These are phyloP conservation scores for Drosophila antonietae DNA, from an alignment of 2,888 invertebrate genomes.

Conservation along the genomic window DNA sequence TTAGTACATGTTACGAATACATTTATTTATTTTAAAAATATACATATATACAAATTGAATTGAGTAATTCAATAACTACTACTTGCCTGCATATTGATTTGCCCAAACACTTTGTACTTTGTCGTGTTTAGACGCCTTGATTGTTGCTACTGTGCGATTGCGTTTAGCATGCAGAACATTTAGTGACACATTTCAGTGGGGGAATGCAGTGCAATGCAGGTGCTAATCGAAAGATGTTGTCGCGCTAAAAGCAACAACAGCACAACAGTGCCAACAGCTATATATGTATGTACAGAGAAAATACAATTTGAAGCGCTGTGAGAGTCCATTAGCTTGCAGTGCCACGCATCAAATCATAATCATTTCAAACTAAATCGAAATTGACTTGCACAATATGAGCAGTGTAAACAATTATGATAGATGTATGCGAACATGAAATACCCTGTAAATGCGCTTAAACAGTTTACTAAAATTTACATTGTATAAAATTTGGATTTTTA, in stretches of 20 bases:
- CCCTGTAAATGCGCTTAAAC: not conserved
- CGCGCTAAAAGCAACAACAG: slow-evolving; percentile 6
- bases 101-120: not conserved
- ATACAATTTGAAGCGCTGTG: slow-evolving; percentile 33
- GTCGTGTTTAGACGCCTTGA: slow-evolving; percentile 1
- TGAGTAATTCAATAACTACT: not conserved
- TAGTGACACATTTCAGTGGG: slow-evolving; percentile 63
- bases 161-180: slow-evolving; percentile 51
- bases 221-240: slow-evolving; percentile 67
- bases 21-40: too few species aligned
- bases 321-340: slow-evolving; percentile 37
- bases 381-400: slow-evolving; percentile 58
- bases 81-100: not conserved
- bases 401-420: not conserved
- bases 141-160: slow-evolving; percentile 17
- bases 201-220: slow-evolving; percentile 58
- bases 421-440: not conserved
- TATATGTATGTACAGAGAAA: slow-evolving; percentile 6
- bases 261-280: slow-evolving; percentile 8
- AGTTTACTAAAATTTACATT: not conserved
- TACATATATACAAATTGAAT: too few species aligned
- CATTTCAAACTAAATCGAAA: slow-evolving; percentile 60
- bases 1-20: too few species aligned
- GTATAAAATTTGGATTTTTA: not conserved
- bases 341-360: slow-evolving; percentile 63